Evolutionary conservation across 1,140 invertebrate genomes (phyloP), one percentile per base, ranked within the genome.

Genomic region (Hesperophylax magnus): DNA sequence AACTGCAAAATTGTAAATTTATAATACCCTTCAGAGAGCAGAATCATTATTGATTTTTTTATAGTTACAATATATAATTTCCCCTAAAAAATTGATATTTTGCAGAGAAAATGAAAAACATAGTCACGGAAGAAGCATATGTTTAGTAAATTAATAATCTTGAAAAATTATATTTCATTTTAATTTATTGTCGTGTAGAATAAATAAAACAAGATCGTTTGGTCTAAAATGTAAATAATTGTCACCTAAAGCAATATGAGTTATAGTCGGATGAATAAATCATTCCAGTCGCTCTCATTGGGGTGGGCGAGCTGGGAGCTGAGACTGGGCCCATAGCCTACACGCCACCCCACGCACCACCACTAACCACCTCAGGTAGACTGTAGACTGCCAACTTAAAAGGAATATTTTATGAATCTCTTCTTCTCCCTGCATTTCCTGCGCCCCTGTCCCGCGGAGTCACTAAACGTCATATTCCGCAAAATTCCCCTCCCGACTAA

Each of bases 371-470:
- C 39, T 47, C 39, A 47, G 9, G 9, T 47, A 47, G 17, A 56
- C 20, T 20, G 54, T 15, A 8, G 58, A 24, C 58, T 61, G 58
- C 58, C 58, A 69, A 47, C 31, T 69, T 34, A 69, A 69, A 69
- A 69, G 65, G 65, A 69, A 72, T 72, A 54, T 60, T 58, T 76
- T 61, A 76, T 76, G 54, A 76, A 76, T 76, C 56, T 54, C 60
- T 61, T 52, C 56, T 76, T 76, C 53, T 39, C 24, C 52, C 47
- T 72, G 47, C 54, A 47, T 11, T 47, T 47, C 14, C 39, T 14
- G 39, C 14, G 11, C 39, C 14, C 39, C 69, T 72, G 18, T 53
- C 15, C 63, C 63, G 63, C 34, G 8, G 27, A 18, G 22, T 72
- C 11, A 39, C 47, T 74, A 53, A 67, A 54, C 53, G 31, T 74